Conservation (phyloP, 2,888 invertebrate species). For the Eristalis arbustorum region DNA sequence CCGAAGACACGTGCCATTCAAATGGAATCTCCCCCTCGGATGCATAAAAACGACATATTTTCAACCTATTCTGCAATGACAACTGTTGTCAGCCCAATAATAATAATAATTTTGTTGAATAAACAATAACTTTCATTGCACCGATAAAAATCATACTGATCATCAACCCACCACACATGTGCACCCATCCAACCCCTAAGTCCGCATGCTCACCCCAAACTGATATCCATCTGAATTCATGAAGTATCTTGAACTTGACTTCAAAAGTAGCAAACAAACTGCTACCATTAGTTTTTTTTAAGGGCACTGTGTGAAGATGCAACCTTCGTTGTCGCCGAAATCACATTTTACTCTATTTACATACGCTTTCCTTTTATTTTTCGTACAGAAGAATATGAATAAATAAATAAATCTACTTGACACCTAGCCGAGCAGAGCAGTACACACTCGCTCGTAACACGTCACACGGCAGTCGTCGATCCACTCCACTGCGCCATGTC, state of each 20-base stretch:
- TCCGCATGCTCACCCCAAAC: background rate
- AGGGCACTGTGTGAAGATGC: background rate
- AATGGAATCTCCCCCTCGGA: too few species aligned
- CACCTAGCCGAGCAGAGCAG: background rate
- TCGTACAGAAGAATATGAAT: background rate
- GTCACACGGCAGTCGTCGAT: constrained; percentile 39
- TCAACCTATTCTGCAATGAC: too few species aligned
- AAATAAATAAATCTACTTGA: constrained; percentile 29
- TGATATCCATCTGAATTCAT: too few species aligned
- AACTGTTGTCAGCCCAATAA: too few species aligned
- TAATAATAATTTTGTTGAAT: too few species aligned
- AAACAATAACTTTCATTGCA: too few species aligned
- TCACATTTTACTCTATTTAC: constrained; percentile 21
- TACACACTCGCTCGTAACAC: constrained; percentile 20
- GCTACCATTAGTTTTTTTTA: background rate
- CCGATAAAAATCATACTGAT: too few species aligned
- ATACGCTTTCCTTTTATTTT: background rate
- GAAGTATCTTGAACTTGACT: background rate
- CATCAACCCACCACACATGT: too few species aligned
- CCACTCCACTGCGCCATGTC: constrained; percentile 62
- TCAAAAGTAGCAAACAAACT: background rate
- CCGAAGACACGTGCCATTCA: too few species aligned
- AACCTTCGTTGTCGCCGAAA: background rate
- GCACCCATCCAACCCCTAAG: background rate
- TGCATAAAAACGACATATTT: too few species aligned